These are phyloP conservation scores for Urocolius indicus DNA, from an alignment of 2,113 vertebrate genomes.

Conservation along the genomic window DNA sequence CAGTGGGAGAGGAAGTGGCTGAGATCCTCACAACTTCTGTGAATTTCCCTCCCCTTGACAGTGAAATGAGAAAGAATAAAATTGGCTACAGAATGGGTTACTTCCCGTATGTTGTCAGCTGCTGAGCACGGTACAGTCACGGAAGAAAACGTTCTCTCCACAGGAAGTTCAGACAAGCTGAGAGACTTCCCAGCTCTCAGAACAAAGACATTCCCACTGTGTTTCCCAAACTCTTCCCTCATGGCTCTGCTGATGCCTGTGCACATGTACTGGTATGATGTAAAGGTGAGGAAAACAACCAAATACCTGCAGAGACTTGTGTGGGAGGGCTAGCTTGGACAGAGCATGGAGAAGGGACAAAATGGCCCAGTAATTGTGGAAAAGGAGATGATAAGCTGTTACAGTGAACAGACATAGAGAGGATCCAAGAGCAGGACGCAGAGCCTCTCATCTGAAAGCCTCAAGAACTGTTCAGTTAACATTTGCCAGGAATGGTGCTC, in stretches of 20 bases:
- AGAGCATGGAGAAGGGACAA: neutral
- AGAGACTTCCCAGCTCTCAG: neutral
- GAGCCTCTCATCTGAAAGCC: neutral
- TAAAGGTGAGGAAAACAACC: neutral
- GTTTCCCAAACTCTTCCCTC: neutral
- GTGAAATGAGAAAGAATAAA: constrained; percentile 31
- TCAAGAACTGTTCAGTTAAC: neutral
- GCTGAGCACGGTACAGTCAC: neutral
- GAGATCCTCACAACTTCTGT: neutral
- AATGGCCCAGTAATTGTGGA: neutral
- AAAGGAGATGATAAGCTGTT: neutral
- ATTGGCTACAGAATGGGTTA: neutral
- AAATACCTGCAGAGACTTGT: neutral
- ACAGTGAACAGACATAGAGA: neutral
- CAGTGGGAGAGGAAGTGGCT: neutral
- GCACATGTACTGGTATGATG: neutral
- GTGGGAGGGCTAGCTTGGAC: neutral
- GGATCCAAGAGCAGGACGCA: neutral
- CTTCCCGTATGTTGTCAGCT: neutral
- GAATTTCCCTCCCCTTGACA: neutral
- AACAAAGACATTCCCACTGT: neutral
- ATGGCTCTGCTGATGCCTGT: neutral
- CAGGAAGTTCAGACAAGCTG: neutral
- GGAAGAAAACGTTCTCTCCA: neutral
- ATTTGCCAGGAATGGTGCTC: neutral